Evolutionary conservation across 2,113 vertebrate genomes (phyloP), one percentile per base, ranked within the genome.

Genomic region (Poicephalus meyeri): DNA sequence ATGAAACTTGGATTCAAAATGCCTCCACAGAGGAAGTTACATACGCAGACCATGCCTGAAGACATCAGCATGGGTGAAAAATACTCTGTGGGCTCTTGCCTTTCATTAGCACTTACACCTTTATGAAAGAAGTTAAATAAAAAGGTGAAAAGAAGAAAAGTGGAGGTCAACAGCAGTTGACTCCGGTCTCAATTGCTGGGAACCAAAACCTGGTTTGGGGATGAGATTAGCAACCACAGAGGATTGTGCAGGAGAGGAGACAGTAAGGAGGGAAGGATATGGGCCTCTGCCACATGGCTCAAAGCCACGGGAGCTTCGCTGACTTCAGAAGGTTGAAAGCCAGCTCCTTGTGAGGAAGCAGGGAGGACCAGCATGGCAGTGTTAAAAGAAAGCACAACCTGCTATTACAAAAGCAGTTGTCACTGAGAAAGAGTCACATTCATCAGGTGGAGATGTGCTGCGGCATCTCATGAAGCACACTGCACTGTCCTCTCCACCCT

Each of bases 391-490:
- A 78, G 44, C 16, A 15, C 25, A 74, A 58, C 9, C 24, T 72
- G 21, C 28, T 78, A 47, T n/a, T 68, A 42, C 6, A 7, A 86
- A 91, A 86, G 65, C 26, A 19, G 3, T 12, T 81, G 29, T 41
- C 9, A 8, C 56, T n/a, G 44, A 56, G 49, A 92, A 74, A 72
- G 42, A 7, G 29, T 64, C 61, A 15, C 28, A n/a, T 63, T 88
- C 83, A 81, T 60, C 46, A 56, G 53, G 37, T 0, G 4, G 41
- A 86, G 76, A 68, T 80, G 25, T 0, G 1, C 76, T 78, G 18
- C 2, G 0, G 49, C 1, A 0, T 64, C 58, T 37, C 2, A 0
- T 72, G 73, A 89, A 87, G 56, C 39, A 37, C 1, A 4, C n/a
- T 61, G 58, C 63, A 35, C 65, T 72, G n/a, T 61, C 44, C 41